A percentile compares a stretch with the other conserved stretches of the same genome.
These are phyloP conservation scores for Thera britannica DNA, from an alignment of 2,888 invertebrate species.

Conservation along the genomic window DNA sequence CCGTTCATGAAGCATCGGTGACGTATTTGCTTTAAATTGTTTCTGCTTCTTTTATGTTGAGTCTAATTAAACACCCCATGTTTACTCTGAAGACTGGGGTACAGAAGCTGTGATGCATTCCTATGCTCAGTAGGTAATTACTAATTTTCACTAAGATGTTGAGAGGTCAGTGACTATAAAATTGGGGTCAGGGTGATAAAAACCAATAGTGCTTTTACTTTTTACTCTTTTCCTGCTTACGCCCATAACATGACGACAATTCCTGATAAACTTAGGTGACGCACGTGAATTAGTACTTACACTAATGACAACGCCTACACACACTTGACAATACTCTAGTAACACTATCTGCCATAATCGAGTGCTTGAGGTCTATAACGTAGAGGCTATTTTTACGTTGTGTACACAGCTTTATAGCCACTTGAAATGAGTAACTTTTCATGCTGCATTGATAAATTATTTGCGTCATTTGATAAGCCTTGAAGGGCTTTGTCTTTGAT, in stretches of 20 bases:
- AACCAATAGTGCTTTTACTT: not conserved
- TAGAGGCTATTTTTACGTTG: slow-evolving; percentile 38
- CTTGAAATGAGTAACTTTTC: slow-evolving; percentile 36
- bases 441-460: slow-evolving; percentile 31
- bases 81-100: too few species aligned
- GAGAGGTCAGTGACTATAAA: not conserved
- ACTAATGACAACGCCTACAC: slow-evolving; percentile 63
- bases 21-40: too few species aligned
- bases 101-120: too few species aligned
- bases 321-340: slow-evolving; percentile 50
- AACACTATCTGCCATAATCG: slow-evolving; percentile 60
- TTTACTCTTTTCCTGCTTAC: not conserved
- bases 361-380: slow-evolving; percentile 45
- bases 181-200: not conserved
- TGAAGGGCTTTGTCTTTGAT: not conserved
- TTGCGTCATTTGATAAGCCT: slow-evolving; percentile 38
- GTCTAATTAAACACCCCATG: too few species aligned
- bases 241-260: slow-evolving; percentile 61
- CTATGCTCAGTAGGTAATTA: too few species aligned
- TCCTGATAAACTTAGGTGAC: slow-evolving; percentile 70
- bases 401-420: slow-evolving; percentile 33
- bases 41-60: too few species aligned
- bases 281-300: slow-evolving; percentile 59
- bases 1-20: too few species aligned
- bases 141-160: not conserved